Percentiles rank a stretch among this genome's conserved stretches.
Evolutionary conservation across 2,888 invertebrate genomes (phyloP).

Genomic region (Drosophila sordidula): DNA sequence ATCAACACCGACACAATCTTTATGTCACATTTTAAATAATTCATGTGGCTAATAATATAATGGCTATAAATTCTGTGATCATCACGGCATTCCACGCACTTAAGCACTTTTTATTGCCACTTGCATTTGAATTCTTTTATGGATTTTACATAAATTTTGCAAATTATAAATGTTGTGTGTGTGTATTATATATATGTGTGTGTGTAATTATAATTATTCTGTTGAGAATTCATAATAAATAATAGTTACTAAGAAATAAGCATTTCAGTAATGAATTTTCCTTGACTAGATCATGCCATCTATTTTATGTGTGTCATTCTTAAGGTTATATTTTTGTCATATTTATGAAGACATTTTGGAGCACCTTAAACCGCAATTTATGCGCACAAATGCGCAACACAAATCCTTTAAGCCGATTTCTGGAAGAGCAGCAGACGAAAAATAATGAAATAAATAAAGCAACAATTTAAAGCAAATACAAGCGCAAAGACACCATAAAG

Average conservation of each 20-base stretch:
- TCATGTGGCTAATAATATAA: slow-evolving; percentile 50
- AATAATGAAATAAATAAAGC: slow-evolving; percentile 28
- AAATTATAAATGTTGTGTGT: neutral
- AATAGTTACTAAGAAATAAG: neutral
- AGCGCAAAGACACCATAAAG: slow-evolving; percentile 58
- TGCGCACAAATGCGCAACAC: slow-evolving; percentile 55
- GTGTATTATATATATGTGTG: no score
- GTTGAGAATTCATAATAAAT: neutral
- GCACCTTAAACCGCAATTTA: slow-evolving; percentile 61
- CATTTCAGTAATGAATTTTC: neutral
- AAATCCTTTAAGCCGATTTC: slow-evolving; percentile 76
- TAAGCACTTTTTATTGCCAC: slow-evolving; percentile 27
- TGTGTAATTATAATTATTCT: neutral
- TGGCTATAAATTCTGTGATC: slow-evolving; percentile 37
- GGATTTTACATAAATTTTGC: neutral
- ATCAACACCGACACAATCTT: slow-evolving; percentile 32
- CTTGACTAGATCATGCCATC: neutral
- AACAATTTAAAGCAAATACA: slow-evolving; percentile 47
- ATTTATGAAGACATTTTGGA: slow-evolving; percentile 66
- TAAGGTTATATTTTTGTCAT: slow-evolving; percentile 7
- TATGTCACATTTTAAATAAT: slow-evolving; percentile 48
- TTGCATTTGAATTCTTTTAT: slow-evolving; percentile 5
- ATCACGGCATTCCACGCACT: slow-evolving; percentile 38
- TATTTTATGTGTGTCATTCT: slow-evolving; percentile 1
- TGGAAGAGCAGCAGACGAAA: slow-evolving; percentile 42